Conservation (phyloP, 2,888 invertebrate species). For the Gastracanthus pulcherrimus region DNA sequence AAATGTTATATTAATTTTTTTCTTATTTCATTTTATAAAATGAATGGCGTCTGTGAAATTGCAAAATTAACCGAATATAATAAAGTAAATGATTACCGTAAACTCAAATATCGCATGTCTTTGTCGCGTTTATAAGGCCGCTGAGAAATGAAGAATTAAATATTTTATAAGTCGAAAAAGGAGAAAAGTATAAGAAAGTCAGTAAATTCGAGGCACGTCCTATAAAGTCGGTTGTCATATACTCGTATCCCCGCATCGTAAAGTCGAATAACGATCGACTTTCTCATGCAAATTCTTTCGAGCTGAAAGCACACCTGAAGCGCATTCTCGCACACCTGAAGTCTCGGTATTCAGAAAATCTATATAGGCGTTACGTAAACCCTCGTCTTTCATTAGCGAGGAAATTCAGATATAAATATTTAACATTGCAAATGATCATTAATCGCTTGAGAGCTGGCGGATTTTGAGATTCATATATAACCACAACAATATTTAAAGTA, state of each 20-base stretch:
- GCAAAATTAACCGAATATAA: not conserved
- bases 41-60: not conserved
- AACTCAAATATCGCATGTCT: not conserved
- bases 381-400: conserved; percentile 37
- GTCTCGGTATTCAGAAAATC: not conserved
- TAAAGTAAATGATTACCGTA: conserved; percentile 4
- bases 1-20: not conserved
- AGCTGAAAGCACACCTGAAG: not conserved
- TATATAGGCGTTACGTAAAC: conserved; percentile 1
- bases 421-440: not conserved
- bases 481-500: not conserved
- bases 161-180: not conserved
- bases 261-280: conserved; percentile 2
- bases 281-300: conserved; percentile 9
- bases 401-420: not conserved
- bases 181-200: not conserved
- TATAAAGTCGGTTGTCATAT: not conserved
- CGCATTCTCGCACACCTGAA: not conserved
- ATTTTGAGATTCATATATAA: not conserved
- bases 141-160: not conserved
- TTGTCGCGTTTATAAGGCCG: not conserved
- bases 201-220: not conserved
- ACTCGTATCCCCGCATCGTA: not conserved
- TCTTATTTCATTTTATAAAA: not conserved
- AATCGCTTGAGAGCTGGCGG: not conserved